phyloP scores from a whole-genome alignment of 2,888 invertebrate species.

The Morpho achilles region DNA sequence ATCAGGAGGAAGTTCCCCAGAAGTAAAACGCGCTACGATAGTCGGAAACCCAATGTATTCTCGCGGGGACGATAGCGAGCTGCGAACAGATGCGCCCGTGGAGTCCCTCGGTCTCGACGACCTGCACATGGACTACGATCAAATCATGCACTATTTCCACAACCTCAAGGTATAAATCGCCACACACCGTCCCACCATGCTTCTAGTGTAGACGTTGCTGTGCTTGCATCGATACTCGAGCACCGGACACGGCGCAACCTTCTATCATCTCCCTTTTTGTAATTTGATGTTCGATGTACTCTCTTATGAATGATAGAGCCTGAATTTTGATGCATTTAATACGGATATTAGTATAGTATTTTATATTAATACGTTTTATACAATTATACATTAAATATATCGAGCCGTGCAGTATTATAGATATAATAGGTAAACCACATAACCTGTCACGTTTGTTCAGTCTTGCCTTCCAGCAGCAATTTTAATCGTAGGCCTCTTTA shows the following conservation, averaged over 20 bases:
- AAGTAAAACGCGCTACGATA: conserved; percentile 90
- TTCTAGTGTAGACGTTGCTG: conserved; percentile 72
- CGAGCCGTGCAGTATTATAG: conserved; percentile 66
- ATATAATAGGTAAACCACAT: conserved; percentile 42
- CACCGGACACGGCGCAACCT: conserved; percentile 40
- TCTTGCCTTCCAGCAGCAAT: conserved; percentile 19
- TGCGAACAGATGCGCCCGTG: conserved; percentile 60
- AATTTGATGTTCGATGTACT: conserved; percentile 55
- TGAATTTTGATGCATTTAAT: conserved; percentile 75
- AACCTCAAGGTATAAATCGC: conserved; percentile 91
- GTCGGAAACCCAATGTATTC: conserved; percentile 95
- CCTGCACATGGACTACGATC: conserved; percentile 97
- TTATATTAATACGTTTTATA: conserved; percentile 72
- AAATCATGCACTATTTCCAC: conserved; percentile 98
- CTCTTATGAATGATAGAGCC: conserved; percentile 72
- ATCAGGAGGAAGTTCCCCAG: conserved; percentile 70
- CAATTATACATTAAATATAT: conserved; percentile 48
- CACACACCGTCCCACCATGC: conserved; percentile 61
- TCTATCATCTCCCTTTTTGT: conserved; percentile 43
- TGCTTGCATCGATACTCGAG: conserved; percentile 53
- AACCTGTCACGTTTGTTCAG: conserved; percentile 33
- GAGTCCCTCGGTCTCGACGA: conserved; percentile 88
- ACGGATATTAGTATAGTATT: conserved; percentile 59
- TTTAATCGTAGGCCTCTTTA: conserved; percentile 17
- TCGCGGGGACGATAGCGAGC: conserved; percentile 62